These are phyloP conservation scores for Axinella damicornis DNA, from an alignment of 37 sponge, comb jelly and placozoan genomes.

Conservation along the genomic window DNA sequence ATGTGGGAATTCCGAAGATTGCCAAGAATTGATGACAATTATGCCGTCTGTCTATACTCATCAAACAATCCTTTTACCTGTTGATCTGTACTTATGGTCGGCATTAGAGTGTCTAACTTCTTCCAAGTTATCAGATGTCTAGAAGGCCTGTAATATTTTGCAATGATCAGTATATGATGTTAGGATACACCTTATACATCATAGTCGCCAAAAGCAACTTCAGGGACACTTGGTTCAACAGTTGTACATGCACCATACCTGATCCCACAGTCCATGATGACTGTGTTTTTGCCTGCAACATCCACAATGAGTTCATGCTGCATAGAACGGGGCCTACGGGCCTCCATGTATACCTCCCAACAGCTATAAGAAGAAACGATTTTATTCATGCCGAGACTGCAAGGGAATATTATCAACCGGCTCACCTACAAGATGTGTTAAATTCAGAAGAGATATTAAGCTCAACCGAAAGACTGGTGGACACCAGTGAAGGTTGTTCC, in stretches of 20 bases:
- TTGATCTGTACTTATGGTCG: neutral
- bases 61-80: no score
- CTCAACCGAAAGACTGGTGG: neutral
- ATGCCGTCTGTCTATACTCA: no score
- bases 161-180: no score
- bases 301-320: neutral
- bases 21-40: no score
- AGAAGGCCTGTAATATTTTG: neutral
- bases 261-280: slow-evolving; percentile 11
- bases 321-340: neutral
- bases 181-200: no score
- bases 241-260: neutral
- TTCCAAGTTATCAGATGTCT: neutral
- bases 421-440: neutral
- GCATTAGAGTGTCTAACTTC: neutral
- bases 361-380: neutral
- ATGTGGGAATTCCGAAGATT: no score
- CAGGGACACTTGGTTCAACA: no score
- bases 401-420: neutral
- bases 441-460: neutral
- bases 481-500: neutral
- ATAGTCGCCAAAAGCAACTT: no score
- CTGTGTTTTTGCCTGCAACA: neutral
- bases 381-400: no score
- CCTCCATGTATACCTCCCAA: neutral